Conservation (phyloP, 2,113 vertebrate species). For the Sphyrna mokarran region DNA sequence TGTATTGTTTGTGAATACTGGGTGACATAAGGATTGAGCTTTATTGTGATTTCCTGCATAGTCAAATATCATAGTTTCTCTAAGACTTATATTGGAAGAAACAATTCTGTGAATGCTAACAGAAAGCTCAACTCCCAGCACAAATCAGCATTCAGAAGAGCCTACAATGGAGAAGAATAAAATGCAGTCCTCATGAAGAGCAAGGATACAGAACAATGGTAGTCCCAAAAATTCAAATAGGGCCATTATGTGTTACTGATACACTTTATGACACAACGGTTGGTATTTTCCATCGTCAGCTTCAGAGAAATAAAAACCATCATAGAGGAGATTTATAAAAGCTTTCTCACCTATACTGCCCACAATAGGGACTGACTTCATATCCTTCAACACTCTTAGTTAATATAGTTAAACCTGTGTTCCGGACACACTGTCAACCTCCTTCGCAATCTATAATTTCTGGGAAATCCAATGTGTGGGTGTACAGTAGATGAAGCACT, state of each 20-base stretch:
- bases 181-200: not conserved
- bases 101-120: not conserved
- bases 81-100: not conserved
- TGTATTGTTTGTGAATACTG: no score
- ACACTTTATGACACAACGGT: not conserved
- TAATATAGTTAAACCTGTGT: not conserved
- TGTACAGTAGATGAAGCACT: not conserved
- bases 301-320: not conserved
- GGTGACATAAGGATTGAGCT: not conserved
- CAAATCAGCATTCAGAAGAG: not conserved
- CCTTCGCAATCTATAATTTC: not conserved
- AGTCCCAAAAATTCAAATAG: not conserved
- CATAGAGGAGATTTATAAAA: not conserved
- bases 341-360: not conserved
- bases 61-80: no score
- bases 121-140: not conserved
- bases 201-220: not conserved
- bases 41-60: not conserved
- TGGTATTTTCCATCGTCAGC: not conserved
- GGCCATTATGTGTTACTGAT: not conserved
- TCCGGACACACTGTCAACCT: not conserved
- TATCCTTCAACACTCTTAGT: not conserved
- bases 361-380: not conserved
- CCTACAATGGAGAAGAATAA: not conserved
- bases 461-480: not conserved